These are phyloP conservation scores for Ephestia elutella DNA, from an alignment of 1,140 invertebrate genomes.

Conservation along the genomic window DNA sequence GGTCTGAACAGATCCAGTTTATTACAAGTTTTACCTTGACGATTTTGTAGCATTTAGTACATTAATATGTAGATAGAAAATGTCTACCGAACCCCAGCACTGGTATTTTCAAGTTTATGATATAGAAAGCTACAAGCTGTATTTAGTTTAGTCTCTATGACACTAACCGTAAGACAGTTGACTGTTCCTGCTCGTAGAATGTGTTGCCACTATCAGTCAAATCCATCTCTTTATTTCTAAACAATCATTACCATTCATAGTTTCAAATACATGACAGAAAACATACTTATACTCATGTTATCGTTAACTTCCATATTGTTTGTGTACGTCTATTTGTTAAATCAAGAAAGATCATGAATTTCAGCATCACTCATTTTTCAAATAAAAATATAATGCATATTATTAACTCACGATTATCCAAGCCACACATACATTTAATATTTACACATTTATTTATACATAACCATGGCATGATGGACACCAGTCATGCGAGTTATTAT, in stretches of 20 bases:
- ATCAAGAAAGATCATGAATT: too few species aligned
- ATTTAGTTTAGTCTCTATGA: neutral
- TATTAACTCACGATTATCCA: too few species aligned
- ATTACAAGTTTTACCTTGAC: constrained; percentile 14
- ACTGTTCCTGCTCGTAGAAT: neutral
- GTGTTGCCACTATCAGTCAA: neutral
- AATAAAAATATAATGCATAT: too few species aligned
- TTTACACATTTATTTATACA: too few species aligned
- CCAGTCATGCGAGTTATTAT: neutral
- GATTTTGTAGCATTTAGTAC: constrained; percentile 7
- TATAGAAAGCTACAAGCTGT: neutral
- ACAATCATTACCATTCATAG: too few species aligned
- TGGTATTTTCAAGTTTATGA: neutral
- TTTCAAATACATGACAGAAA: too few species aligned
- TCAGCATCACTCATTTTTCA: too few species aligned
- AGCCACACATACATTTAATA: too few species aligned
- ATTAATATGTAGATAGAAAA: constrained; percentile 6
- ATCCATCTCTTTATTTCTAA: neutral
- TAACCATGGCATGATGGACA: neutral
- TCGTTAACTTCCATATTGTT: too few species aligned
- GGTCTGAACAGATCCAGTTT: constrained; percentile 4
- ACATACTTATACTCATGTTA: too few species aligned
- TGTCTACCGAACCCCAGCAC: neutral
- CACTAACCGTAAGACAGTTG: neutral
- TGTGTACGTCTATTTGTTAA: too few species aligned